phyloP scores from a whole-genome alignment of 2,797 vertebrate genomes.

The Xenentodon cancila region DNA sequence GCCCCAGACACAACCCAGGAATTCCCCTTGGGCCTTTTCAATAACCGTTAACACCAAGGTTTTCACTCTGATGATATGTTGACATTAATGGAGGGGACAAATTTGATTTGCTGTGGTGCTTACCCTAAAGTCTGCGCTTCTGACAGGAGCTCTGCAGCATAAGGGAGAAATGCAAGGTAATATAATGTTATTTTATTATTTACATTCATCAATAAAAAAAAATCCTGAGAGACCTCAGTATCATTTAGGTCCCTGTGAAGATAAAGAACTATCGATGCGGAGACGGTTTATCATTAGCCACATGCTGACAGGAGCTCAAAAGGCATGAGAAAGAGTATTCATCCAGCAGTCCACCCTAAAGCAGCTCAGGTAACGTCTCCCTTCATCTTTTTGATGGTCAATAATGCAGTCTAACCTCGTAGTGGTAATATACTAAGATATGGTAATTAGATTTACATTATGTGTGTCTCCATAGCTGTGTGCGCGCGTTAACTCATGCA shows the following conservation, averaged over 20 bases:
- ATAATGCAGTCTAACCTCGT: constrained; percentile 50
- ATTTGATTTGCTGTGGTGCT: constrained; percentile 76
- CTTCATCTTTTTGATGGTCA: constrained; percentile 67
- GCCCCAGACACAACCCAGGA: constrained; percentile 64
- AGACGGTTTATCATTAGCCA: constrained; percentile 48
- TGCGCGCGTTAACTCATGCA: background rate
- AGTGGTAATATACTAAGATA: constrained; percentile 51
- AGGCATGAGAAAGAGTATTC: constrained; percentile 7
- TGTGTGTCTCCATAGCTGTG: too few relatives aligned
- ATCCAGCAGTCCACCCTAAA: constrained; percentile 35
- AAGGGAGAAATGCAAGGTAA: constrained; percentile 11
- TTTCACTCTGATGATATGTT: constrained; percentile 75
- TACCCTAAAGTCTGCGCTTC: constrained; percentile 62
- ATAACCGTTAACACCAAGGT: constrained; percentile 80
- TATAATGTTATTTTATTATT: constrained; percentile 28
- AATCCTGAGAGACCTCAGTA: too few relatives aligned
- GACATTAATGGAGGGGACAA: constrained; percentile 79
- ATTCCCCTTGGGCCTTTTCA: constrained; percentile 83
- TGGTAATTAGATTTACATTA: constrained; percentile 47
- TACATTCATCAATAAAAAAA: constrained; percentile 26
- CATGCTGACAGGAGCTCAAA: constrained; percentile 42
- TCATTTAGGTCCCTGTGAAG: constrained; percentile 43
- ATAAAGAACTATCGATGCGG: constrained; percentile 40
- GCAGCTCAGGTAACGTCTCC: constrained; percentile 1
- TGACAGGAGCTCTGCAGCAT: constrained; percentile 30